Percentiles rank a stretch among this genome's conserved stretches.
Conservation (phyloP, 2,888 invertebrate species). For the Drosophila koepferae region DNA sequence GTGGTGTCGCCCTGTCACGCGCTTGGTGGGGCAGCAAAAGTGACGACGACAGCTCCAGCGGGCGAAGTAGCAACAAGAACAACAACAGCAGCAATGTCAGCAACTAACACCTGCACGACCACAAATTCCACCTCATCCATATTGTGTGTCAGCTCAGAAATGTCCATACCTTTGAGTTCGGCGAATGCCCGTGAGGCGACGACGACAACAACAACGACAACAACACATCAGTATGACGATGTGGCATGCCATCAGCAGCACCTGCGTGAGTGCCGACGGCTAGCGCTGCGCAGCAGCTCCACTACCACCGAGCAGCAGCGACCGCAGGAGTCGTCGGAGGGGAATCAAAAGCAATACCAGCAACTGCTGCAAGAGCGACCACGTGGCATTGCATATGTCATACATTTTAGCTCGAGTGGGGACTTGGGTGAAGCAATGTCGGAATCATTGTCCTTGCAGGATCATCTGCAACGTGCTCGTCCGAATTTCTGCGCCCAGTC, state of each 20-base stretch:
- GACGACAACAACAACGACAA: slow-evolving; percentile 84
- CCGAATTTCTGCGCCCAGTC: slow-evolving; percentile 89
- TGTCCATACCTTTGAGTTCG: slow-evolving; percentile 83
- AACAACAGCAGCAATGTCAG: neutral
- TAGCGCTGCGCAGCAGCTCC: neutral
- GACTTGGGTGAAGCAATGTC: slow-evolving; percentile 19
- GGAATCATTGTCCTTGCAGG: slow-evolving; percentile 86
- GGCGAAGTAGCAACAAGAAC: neutral
- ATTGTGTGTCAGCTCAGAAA: slow-evolving; percentile 83
- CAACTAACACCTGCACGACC: slow-evolving; percentile 14
- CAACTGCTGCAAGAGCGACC: slow-evolving; percentile 78
- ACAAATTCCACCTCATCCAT: slow-evolving; percentile 71
- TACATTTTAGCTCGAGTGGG: slow-evolving; percentile 70
- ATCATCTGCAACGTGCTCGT: slow-evolving; percentile 89
- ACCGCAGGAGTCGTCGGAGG: neutral
- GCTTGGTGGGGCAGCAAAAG: slow-evolving; percentile 7
- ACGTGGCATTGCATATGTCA: slow-evolving; percentile 80
- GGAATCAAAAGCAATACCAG: slow-evolving; percentile 20
- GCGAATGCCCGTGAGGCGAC: slow-evolving; percentile 73
- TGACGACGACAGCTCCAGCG: neutral
- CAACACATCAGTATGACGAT: slow-evolving; percentile 85
- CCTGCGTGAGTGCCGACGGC: slow-evolving; percentile 22
- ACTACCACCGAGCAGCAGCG: neutral
- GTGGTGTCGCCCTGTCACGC: slow-evolving; percentile 40
- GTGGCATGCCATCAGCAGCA: slow-evolving; percentile 62